These are phyloP conservation scores for Sminthopsis crassicaudata DNA, from an alignment of 2,113 vertebrate genomes.

Conservation along the genomic window DNA sequence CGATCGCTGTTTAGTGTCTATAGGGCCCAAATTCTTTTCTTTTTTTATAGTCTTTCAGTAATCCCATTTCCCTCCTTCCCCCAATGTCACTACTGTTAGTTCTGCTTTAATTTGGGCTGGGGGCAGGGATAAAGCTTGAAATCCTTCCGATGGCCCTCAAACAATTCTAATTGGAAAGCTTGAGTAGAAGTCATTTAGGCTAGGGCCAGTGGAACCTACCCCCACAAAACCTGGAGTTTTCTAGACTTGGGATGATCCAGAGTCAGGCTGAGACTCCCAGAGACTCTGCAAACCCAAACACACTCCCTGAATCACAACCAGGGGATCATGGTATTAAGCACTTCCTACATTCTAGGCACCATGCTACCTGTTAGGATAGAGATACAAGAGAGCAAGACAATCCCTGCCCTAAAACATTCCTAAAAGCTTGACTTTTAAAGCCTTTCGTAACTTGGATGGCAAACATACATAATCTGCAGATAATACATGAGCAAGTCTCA, in stretches of 20 bases:
- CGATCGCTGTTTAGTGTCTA: slow-evolving; percentile 46
- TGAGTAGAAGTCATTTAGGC: slow-evolving; percentile 12
- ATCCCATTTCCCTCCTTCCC: slow-evolving; percentile 69
- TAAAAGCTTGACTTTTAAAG: neutral
- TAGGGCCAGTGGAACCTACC: neutral
- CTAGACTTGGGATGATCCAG: slow-evolving; percentile 6
- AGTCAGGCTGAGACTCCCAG: neutral
- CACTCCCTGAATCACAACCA: neutral
- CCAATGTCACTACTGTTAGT: neutral
- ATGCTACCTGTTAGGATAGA: neutral
- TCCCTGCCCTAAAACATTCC: neutral
- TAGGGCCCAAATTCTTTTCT: slow-evolving; percentile 67
- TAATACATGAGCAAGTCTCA: neutral
- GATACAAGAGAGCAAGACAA: neutral
- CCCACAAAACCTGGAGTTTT: neutral
- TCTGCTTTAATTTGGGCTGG: neutral
- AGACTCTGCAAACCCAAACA: neutral
- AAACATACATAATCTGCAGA: neutral
- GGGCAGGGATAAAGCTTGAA: neutral
- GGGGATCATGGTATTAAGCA: neutral
- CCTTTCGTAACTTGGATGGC: neutral
- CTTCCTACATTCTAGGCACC: slow-evolving; percentile 5
- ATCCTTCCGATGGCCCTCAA: slow-evolving; percentile 39
- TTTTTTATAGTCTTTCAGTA: slow-evolving; percentile 54
- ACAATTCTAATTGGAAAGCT: slow-evolving; percentile 52